These are phyloP conservation scores for Menidia beryllina DNA, from an alignment of 2,113 vertebrate species.

Conservation along the genomic window DNA sequence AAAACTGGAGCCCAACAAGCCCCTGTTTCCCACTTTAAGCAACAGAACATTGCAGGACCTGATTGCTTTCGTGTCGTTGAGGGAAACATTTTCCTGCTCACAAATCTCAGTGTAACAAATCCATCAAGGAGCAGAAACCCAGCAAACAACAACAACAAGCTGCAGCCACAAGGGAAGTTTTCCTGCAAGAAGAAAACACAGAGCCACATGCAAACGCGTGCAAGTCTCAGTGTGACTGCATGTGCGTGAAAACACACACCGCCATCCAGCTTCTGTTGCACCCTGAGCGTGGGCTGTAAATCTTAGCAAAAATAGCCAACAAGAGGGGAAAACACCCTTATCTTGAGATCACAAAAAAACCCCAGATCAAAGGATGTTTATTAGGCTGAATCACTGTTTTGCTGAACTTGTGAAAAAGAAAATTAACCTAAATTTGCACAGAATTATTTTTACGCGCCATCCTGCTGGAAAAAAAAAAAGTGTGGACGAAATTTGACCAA, in stretches of 20 bases:
- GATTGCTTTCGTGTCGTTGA: conserved; percentile 25
- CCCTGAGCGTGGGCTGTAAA: conserved; percentile 9
- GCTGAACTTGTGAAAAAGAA: not conserved
- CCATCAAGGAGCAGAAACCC: conserved; percentile 29
- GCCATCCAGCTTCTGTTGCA: not conserved
- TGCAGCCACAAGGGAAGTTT: conserved; percentile 6
- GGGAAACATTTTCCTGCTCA: conserved; percentile 6
- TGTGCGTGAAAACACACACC: conserved; percentile 33
- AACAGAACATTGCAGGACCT: conserved; percentile 16
- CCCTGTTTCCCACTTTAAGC: conserved; percentile 14
- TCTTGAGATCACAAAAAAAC: conserved; percentile 4
- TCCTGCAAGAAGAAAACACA: not conserved
- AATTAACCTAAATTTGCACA: not conserved
- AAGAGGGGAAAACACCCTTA: not conserved
- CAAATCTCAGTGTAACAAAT: conserved; percentile 31
- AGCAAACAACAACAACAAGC: conserved; percentile 21
- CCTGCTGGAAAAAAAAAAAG: not conserved
- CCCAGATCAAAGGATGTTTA: conserved; percentile 20
- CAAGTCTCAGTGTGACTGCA: conserved; percentile 36
- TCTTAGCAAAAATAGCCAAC: conserved; percentile 1
- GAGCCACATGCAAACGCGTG: conserved; percentile 14
- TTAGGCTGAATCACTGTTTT: not conserved
- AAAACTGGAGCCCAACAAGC: conserved; percentile 6
- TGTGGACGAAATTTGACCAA: not conserved
- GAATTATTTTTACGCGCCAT: not conserved